Evolutionary conservation across 2,797 vertebrate genomes (phyloP).

Genomic region (Hemibagrus guttatus): DNA sequence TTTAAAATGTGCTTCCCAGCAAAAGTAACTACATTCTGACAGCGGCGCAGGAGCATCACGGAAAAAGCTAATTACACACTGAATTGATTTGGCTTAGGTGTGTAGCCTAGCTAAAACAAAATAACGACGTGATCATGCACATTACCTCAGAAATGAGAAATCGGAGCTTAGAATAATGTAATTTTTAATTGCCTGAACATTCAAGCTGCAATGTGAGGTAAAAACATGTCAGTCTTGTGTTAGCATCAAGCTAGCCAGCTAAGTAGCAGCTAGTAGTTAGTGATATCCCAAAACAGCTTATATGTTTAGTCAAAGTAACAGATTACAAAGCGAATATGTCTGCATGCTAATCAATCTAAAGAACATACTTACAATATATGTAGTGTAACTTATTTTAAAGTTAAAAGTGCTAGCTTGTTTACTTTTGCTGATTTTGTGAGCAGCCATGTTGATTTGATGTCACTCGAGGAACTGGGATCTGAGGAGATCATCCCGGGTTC

Average conservation of each 20-base stretch:
- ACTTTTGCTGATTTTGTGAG: neutral
- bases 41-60: neutral
- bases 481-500: neutral
- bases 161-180: neutral
- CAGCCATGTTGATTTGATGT: neutral
- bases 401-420: neutral
- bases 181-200: neutral
- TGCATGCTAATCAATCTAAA: neutral
- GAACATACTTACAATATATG: neutral
- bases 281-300: neutral
- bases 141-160: neutral
- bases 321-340: neutral
- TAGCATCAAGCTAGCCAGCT: neutral
- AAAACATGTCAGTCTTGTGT: neutral
- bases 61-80: neutral
- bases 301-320: neutral
- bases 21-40: neutral
- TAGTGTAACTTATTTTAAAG: neutral
- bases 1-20: neutral
- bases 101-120: neutral
- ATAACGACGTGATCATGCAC: neutral
- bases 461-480: neutral
- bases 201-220: neutral
- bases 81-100: neutral
- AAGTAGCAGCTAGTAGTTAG: neutral